Base-by-base conservation (phyloP, 2,113 vertebrate species). In the Silurus asotus region DNA sequence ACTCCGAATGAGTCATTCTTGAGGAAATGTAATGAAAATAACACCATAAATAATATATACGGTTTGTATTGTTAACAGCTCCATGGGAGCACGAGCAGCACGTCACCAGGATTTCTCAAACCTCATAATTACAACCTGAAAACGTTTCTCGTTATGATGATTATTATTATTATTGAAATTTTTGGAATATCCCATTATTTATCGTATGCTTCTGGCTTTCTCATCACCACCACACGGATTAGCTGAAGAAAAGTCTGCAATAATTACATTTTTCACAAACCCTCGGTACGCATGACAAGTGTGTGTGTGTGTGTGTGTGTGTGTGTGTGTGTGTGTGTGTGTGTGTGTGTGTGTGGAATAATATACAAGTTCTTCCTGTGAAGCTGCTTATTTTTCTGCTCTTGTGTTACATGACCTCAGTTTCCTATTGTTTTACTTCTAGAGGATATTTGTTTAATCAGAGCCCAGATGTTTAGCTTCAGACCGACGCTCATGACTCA, bases 41-140 rank as follows among this genome's bases (percentile, higher is more conserved):
- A 37, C 45, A 76, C 23, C 8, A 37, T 45, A 25, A 28, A 59
- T 61, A 78, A 87, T 76, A 37, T 37, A 37, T 37, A 37, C 37
- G 37, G 37, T 37, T 37, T 37, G 37, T 37, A 37, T 37, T 37
- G 37, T 37, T 37, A 37, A 37, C 37, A 37, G 37, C 37, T 1
- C 37, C 37, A 37, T 37, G 37, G 37, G 37, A 37, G 37, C 37
- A 37, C 37, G 37, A 37, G 37, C 37, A 37, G 37, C 37, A 37
- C 37, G 49, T 88, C 80, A 25, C 59, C 17, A 45, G 28, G 62
- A 88, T 85, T 37, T 89, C 83, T 77, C 84, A 81, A 48, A 70
- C 70, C 28, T 83, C 85, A 70, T 88, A 91, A 86, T 90, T 90
- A 85, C 69, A 86, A 83, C 87, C 85, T 53, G 77, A 87, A 84